Evolutionary conservation across 2,888 invertebrate species (phyloP), one percentile per base, ranked within the genome.

Genomic region (Furcula furcula): DNA sequence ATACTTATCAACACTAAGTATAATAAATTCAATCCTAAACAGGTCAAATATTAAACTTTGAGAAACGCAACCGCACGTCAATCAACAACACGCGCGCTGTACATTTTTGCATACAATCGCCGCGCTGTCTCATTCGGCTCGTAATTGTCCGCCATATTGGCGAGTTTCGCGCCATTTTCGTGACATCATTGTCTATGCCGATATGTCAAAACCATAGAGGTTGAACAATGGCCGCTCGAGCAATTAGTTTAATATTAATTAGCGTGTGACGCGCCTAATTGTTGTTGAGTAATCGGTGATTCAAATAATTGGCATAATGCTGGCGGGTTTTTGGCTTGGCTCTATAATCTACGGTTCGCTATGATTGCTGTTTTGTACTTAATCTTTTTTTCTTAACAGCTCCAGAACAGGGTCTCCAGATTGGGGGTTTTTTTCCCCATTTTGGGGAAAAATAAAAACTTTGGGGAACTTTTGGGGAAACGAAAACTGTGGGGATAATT

Each of bases 61-160:
- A 21, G 21, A 21, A 10, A 4, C 21, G 1, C 21, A 10, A 5
- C 2, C 21, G 2, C 10, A 5, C 5, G 10, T 9, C 21, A 21
- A 21, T 10, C 10, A 2, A 3, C 9, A 10, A 21, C n/a, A n/a
- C n/a, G 10, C 6, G 10, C 10, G 5, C 4, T 4, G 5, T 2
- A 10, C n/a, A n/a, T n/a, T 10, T 21, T 21, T 10, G 21, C 21
- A 21, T 21, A 21, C 21, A 21, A 21, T 21, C 10, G 10, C 10
- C n/a, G 10, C 10, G 10, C 48, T 29, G 23, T 31, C 46, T 46
- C 50, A 45, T 46, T 40, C 31, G 28, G 19, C 31, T 49, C 32
- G 31, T 44, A 30, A 38, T 34, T 46, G 23, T 23, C 23, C 23
- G 20, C 20, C 12, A 29, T 19, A 12, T 29, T 20, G 19, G 20